Conservation (phyloP, 2,113 vertebrate genomes). For the Anseranas semipalmata region DNA sequence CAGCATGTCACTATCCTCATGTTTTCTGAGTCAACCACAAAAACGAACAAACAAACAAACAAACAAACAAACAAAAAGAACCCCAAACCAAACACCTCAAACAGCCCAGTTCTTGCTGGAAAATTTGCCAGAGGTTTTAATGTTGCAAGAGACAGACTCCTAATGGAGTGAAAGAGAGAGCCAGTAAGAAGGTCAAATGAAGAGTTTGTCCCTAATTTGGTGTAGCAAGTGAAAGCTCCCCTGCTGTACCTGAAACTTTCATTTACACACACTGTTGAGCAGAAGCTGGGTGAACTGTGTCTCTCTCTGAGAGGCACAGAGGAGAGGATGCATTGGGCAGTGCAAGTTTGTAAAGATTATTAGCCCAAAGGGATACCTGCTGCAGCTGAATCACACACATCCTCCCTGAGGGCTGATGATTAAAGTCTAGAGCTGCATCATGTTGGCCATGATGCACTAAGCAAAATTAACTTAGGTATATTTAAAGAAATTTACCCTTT, state of each 20-base stretch:
- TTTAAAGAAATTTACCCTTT: background rate
- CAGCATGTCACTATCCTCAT: background rate
- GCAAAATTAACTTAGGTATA: background rate
- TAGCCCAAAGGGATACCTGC: background rate
- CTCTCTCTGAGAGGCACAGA: background rate
- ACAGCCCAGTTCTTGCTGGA: background rate
- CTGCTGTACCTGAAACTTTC: background rate
- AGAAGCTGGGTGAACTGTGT: background rate
- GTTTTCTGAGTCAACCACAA: background rate
- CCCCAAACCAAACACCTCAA: background rate
- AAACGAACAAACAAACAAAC: background rate
- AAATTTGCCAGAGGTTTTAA: background rate
- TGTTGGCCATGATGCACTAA: background rate
- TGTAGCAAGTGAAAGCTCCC: background rate
- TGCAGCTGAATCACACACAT: background rate
- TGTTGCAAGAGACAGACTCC: background rate
- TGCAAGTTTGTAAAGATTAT: background rate
- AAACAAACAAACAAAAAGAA: background rate
- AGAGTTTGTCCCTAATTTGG: background rate
- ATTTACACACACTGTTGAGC: background rate
- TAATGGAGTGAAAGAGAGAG: background rate
- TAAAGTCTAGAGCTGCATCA: background rate
- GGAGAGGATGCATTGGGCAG: background rate
- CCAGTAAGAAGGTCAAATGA: background rate
- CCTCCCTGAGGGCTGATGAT: background rate